Evolutionary conservation across 2,113 vertebrate species (phyloP).

Genomic region (Podarcis muralis): DNA sequence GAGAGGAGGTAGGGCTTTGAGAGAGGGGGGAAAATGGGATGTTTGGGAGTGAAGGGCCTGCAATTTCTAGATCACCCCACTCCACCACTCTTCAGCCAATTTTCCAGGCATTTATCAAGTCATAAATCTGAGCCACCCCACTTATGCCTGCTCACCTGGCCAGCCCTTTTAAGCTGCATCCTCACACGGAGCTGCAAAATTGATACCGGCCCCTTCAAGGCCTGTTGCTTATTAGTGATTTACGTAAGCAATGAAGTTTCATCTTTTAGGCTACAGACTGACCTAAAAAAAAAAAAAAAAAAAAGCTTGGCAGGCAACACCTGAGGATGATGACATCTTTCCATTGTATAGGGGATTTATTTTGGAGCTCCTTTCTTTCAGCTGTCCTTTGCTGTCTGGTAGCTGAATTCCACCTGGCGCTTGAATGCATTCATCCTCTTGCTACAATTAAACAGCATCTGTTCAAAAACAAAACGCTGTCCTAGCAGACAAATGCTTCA

Average conservation of each 20-base stretch:
- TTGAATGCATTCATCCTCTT: slow-evolving; percentile 30
- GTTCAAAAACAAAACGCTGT: slow-evolving; percentile 16
- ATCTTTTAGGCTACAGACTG: not conserved
- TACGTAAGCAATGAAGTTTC: not conserved
- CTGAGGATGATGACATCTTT: not conserved
- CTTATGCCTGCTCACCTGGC: not conserved
- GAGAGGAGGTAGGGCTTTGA: not conserved
- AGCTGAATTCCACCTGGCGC: slow-evolving; percentile 7
- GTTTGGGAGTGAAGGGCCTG: not conserved
- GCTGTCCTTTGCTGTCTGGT: fast-evolving
- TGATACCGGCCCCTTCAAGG: not conserved
- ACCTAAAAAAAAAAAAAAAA: slow-evolving; percentile 46
- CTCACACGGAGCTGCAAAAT: not conserved
- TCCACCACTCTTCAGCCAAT: not conserved
- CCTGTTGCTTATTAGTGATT: not conserved
- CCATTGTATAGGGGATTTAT: slow-evolving; percentile 28
- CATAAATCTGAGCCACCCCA: not conserved
- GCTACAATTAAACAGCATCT: slow-evolving; percentile 31
- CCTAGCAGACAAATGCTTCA: slow-evolving; percentile 41
- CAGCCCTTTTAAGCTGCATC: not conserved
- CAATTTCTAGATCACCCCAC: not conserved
- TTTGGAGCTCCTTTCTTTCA: not conserved
- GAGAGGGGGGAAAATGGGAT: no score
- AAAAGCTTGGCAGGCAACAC: slow-evolving; percentile 5
- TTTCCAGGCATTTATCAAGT: not conserved